These are phyloP conservation scores for Melinaea marsaeus DNA, from an alignment of 2,888 invertebrate species.

Conservation along the genomic window DNA sequence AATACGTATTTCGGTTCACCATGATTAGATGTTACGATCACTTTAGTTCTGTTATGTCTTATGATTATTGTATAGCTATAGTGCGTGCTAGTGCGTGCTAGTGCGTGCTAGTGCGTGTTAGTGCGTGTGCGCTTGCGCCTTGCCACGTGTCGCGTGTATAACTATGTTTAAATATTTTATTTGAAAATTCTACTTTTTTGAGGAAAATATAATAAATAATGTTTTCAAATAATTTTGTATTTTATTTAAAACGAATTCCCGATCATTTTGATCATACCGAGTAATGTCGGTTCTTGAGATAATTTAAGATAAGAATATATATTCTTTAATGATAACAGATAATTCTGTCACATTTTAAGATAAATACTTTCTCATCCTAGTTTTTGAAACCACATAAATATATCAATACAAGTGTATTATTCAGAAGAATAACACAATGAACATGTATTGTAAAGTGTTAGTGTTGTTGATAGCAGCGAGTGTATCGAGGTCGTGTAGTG, in stretches of 20 bases:
- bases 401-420: not conserved
- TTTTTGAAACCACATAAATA: slow-evolving; percentile 10
- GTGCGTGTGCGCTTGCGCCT: slow-evolving; percentile 40
- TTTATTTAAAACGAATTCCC: slow-evolving; percentile 15
- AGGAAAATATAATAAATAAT: slow-evolving; percentile 76
- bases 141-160: slow-evolving; percentile 65
- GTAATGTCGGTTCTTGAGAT: slow-evolving; percentile 13
- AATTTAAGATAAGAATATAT: slow-evolving; percentile 32
- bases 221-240: slow-evolving; percentile 68
- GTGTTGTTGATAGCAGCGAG: slow-evolving; percentile 41
- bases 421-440: not conserved
- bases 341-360: slow-evolving; percentile 28
- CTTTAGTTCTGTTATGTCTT: slow-evolving; percentile 64
- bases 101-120: slow-evolving; percentile 3
- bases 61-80: slow-evolving; percentile 54
- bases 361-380: slow-evolving; percentile 35
- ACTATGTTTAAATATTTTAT: slow-evolving; percentile 75
- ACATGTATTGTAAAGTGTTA: slow-evolving; percentile 44
- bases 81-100: slow-evolving; percentile 36
- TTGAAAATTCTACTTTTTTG: slow-evolving; percentile 77
- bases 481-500: slow-evolving; percentile 20
- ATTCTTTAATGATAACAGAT: slow-evolving; percentile 29
- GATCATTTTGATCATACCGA: not conserved
- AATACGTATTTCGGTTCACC: slow-evolving; percentile 56
- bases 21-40: slow-evolving; percentile 61